Evolutionary conservation across 1,140 invertebrate genomes (phyloP).

Genomic region (Periplaneta americana): DNA sequence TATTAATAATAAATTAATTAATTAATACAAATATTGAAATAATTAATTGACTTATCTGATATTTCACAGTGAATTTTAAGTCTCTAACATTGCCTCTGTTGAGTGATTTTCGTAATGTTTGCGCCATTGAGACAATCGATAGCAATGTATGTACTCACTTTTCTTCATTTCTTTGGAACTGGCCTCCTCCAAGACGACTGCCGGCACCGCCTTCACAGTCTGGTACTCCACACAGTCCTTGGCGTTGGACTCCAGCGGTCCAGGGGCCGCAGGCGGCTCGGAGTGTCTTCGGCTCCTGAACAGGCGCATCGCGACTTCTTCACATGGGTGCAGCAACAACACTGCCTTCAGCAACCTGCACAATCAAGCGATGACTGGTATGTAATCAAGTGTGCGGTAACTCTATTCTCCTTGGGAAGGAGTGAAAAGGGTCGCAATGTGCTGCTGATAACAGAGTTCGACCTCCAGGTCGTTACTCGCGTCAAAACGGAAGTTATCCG

Average conservation of each 20-base stretch:
- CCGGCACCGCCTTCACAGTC: slow-evolving; percentile 47
- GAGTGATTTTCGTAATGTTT: too few species aligned
- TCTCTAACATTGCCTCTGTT: too few species aligned
- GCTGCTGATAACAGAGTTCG: background rate
- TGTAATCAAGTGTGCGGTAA: background rate
- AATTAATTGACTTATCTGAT: too few species aligned
- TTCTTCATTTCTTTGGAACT: slow-evolving; percentile 31
- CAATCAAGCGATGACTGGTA: too few species aligned
- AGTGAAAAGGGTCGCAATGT: background rate
- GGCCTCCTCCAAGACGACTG: slow-evolving; percentile 46
- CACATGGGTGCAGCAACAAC: background rate
- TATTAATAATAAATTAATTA: too few species aligned
- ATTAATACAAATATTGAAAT: too few species aligned
- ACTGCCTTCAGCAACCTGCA: background rate
- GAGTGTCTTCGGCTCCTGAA: slow-evolving; percentile 21
- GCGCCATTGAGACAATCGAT: too few species aligned
- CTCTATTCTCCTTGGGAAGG: background rate
- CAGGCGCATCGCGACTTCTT: slow-evolving; percentile 12
- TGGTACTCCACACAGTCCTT: slow-evolving; percentile 40
- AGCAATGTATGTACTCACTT: too few species aligned
- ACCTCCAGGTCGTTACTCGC: background rate
- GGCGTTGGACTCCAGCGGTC: slow-evolving; percentile 16
- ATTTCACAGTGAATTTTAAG: too few species aligned
- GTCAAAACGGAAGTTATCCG: background rate
- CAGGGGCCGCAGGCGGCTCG: background rate